Percentiles rank a stretch among this genome's conserved stretches.
Conservation (phyloP, 2,797 vertebrate genomes). For the Ispidina lecontei region DNA sequence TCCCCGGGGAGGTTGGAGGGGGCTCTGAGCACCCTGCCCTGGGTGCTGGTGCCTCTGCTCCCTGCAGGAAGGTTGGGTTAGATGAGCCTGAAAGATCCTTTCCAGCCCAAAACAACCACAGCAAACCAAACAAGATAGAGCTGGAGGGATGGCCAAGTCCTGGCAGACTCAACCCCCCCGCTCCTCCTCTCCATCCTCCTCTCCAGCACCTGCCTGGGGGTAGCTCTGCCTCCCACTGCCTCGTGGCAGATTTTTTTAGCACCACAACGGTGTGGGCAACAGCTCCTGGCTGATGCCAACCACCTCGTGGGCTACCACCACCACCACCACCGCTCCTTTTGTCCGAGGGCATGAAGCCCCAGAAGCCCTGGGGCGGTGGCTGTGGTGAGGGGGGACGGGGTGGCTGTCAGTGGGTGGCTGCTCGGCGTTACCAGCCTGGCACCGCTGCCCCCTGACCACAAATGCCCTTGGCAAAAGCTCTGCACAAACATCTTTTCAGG, state of each 20-base stretch:
- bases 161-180: background rate
- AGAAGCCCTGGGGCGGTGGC: background rate
- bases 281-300: background rate
- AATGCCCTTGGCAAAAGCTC: constrained; percentile 46
- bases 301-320: background rate
- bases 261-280: rapidly evolving
- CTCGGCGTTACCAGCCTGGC: constrained; percentile 12
- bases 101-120: rapidly evolving
- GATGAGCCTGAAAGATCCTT: background rate
- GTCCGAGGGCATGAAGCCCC: background rate
- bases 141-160: background rate
- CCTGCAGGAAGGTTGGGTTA: background rate
- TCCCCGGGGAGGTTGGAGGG: too few species aligned
- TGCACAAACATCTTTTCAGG: constrained; percentile 47
- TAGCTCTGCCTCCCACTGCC: background rate
- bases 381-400: background rate
- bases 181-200: background rate
- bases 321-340: background rate
- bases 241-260: background rate
- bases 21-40: too few species aligned
- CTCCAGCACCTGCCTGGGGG: background rate
- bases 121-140: background rate
- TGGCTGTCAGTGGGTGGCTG: background rate
- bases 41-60: background rate
- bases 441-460: constrained; percentile 26